phyloP scores from a whole-genome alignment of 2,888 invertebrate genomes.

The Encarsia formosa region DNA sequence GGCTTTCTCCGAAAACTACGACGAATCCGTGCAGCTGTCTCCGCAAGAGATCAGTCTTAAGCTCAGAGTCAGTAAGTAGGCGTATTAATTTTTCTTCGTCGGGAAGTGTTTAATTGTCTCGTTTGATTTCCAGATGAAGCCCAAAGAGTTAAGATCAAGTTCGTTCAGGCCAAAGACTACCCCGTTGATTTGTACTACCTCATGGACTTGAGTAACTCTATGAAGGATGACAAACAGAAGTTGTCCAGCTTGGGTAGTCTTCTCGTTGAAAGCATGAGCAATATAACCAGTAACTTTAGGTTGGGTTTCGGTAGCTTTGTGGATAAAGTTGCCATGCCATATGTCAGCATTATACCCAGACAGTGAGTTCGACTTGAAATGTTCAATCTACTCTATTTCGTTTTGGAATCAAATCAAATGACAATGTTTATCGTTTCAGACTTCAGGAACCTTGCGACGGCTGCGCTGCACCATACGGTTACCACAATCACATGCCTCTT shows the following conservation, averaged over 20 bases:
- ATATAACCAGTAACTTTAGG: conserved; percentile 87
- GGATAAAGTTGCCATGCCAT: conserved; percentile 97
- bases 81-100: conserved; percentile 41
- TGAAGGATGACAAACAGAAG: conserved; percentile 97
- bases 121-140: conserved; percentile 64
- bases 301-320: conserved; percentile 93
- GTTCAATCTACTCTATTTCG: too few relatives aligned
- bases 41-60: conserved; percentile 75
- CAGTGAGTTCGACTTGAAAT: too few relatives aligned
- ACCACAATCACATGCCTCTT: conserved; percentile 87
- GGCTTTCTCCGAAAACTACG: too few relatives aligned
- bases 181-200: conserved; percentile 98
- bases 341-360: conserved; percentile 85
- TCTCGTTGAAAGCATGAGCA: conserved; percentile 81
- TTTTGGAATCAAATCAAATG: too few relatives aligned
- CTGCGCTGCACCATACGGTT: conserved; percentile 96
- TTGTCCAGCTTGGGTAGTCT: conserved; percentile 78
- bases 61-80: conserved; percentile 70
- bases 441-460: conserved; percentile 67
- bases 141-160: conserved; percentile 68
- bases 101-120: not conserved
- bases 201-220: conserved; percentile 98
- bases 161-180: conserved; percentile 88
- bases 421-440: too few relatives aligned
- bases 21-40: conserved; percentile 72